Evolutionary conservation across 92 coral and sea anemone species (phyloP).

Genomic region (Epizoanthus stellaris): DNA sequence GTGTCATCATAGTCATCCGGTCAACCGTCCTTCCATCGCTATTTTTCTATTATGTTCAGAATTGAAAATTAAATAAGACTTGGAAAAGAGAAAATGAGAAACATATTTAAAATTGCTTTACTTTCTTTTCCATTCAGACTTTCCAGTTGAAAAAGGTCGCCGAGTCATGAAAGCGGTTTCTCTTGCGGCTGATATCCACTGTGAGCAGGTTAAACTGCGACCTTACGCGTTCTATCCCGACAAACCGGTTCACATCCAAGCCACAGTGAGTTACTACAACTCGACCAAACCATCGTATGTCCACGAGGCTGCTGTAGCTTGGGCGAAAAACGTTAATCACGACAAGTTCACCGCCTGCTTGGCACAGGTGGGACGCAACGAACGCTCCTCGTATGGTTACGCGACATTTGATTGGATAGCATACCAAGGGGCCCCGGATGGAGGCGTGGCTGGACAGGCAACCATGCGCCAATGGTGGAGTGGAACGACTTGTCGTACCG

Average conservation of each 20-base stretch:
- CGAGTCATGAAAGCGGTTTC: constrained; percentile 25
- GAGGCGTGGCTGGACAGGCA: constrained; percentile 64
- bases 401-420: constrained; percentile 62
- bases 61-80: neutral
- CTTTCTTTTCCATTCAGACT: constrained; percentile 24
- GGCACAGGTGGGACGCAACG: constrained; percentile 53
- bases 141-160: constrained; percentile 54
- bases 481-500: constrained; percentile 51
- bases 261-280: constrained; percentile 60
- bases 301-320: constrained; percentile 64
- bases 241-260: constrained; percentile 69
- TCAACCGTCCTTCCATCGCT: no score
- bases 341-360: constrained; percentile 52
- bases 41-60: neutral
- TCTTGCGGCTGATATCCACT: constrained; percentile 31
- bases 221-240: constrained; percentile 69
- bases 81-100: no score
- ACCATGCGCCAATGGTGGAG: constrained; percentile 63
- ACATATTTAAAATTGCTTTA: neutral
- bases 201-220: constrained; percentile 43
- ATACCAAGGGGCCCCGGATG: constrained; percentile 66
- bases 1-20: no score
- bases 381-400: constrained; percentile 5
- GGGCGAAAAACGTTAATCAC: constrained; percentile 40
- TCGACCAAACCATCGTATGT: constrained; percentile 35